phyloP scores from a whole-genome alignment of 2,888 invertebrate genomes.

The Oasisia sp. region DNA sequence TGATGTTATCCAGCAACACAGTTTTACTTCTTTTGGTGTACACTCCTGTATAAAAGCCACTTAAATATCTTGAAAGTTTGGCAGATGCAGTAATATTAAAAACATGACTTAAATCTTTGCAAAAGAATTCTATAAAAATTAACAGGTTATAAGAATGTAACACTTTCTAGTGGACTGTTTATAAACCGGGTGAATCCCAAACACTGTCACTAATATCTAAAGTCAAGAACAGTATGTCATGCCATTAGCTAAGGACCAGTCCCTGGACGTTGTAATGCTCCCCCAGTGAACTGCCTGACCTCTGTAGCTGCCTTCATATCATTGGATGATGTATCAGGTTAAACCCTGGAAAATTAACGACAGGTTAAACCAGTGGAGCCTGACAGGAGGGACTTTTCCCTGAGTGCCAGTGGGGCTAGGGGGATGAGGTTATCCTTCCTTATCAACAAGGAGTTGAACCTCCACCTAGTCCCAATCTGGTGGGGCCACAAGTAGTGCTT shows the following conservation, averaged over 20 bases:
- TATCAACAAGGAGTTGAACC: not conserved
- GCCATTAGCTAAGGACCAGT: not conserved
- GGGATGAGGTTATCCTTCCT: conserved; percentile 6
- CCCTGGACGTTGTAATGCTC: not conserved
- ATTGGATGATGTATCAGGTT: not conserved
- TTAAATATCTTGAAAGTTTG: no score
- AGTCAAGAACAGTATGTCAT: not conserved
- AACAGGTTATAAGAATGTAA: not conserved
- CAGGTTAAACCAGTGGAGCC: conserved; percentile 12
- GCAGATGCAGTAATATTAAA: no score
- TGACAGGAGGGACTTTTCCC: not conserved
- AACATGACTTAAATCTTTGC: no score
- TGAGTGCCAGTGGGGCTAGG: not conserved
- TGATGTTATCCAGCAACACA: no score
- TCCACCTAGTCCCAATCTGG: not conserved
- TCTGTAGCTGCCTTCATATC: not conserved
- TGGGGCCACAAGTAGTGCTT: not conserved
- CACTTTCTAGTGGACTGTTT: not conserved
- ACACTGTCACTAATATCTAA: not conserved
- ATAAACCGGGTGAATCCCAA: not conserved
- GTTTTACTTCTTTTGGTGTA: no score
- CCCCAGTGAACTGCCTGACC: not conserved
- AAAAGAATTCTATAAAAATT: no score
- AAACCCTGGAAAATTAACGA: not conserved
- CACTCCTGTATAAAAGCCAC: no score